Evolutionary conservation across 2,888 invertebrate species (phyloP).

Genomic region (Leptura quadrifasciata): DNA sequence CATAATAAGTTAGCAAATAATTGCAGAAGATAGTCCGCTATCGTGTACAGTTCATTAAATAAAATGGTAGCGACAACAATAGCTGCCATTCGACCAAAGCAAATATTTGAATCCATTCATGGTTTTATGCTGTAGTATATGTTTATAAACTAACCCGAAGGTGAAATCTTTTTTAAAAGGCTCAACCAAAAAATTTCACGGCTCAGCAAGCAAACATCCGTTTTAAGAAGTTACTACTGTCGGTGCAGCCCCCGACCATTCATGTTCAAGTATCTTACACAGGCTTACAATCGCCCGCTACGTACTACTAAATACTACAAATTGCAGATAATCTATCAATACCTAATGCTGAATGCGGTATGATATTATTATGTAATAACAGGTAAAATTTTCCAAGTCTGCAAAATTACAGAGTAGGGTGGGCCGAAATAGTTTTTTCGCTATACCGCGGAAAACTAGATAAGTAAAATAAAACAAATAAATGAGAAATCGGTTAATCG

Average conservation of each 20-base stretch:
- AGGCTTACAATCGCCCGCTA: conserved; percentile 43
- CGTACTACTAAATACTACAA: conserved; percentile 49
- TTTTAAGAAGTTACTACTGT: conserved; percentile 60
- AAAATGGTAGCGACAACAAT: conserved; percentile 28
- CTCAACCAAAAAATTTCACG: conserved; percentile 60
- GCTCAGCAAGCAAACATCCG: conserved; percentile 66
- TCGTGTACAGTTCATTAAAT: conserved; percentile 36
- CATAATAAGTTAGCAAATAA: conserved; percentile 31
- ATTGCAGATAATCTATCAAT: conserved; percentile 40
- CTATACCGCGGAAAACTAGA: too few relatives aligned
- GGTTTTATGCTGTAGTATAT: conserved; percentile 48
- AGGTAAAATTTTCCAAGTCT: conserved; percentile 6
- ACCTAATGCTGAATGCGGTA: conserved; percentile 20
- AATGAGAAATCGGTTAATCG: too few relatives aligned
- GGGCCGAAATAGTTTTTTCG: too few relatives aligned
- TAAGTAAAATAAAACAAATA: too few relatives aligned
- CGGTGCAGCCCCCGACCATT: conserved; percentile 55
- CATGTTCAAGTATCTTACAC: conserved; percentile 57
- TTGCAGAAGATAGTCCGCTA: conserved; percentile 24
- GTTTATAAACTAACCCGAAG: conserved; percentile 63
- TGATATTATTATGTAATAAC: conserved; percentile 20
- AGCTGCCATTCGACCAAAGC: conserved; percentile 12
- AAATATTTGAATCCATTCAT: conserved; percentile 52
- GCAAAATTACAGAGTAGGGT: neutral
- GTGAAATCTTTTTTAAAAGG: conserved; percentile 59